Evolutionary conservation across 2,888 invertebrate species (phyloP).

Genomic region (Tinea trinotella): DNA sequence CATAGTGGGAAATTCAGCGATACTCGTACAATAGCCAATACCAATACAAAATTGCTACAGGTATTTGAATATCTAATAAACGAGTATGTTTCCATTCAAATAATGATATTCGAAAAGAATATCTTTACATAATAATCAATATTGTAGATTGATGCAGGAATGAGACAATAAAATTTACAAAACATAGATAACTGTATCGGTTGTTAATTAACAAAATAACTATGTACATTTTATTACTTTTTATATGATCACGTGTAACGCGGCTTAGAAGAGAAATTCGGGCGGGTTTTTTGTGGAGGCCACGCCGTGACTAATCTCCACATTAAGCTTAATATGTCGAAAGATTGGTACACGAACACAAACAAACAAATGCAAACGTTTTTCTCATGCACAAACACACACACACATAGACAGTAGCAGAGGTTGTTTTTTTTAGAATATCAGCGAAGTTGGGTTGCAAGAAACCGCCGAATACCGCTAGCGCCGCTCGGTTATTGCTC

Average conservation of each 20-base stretch:
- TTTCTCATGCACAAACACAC: conserved; percentile 20
- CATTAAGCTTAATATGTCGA: conserved; percentile 55
- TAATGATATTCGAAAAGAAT: too few species aligned
- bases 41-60: too few species aligned
- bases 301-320: conserved; percentile 51
- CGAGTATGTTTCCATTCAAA: too few species aligned
- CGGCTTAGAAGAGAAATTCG: conserved; percentile 25
- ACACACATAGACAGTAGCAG: conserved; percentile 24
- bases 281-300: conserved; percentile 37
- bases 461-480: conserved; percentile 67
- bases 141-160: too few species aligned
- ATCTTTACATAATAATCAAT: too few species aligned
- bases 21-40: too few species aligned
- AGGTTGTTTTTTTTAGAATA: conserved; percentile 62
- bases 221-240: neutral
- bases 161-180: too few species aligned
- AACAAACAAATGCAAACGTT: conserved; percentile 29
- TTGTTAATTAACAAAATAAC: conserved; percentile 8
- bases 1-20: neutral
- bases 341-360: conserved; percentile 40
- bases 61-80: too few species aligned
- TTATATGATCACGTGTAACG: conserved; percentile 7
- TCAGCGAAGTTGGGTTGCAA: conserved; percentile 34
- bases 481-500: conserved; percentile 67
- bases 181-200: neutral